These are phyloP conservation scores for Torymus aiolomorphi DNA, from an alignment of 2,888 invertebrate genomes.

Conservation along the genomic window DNA sequence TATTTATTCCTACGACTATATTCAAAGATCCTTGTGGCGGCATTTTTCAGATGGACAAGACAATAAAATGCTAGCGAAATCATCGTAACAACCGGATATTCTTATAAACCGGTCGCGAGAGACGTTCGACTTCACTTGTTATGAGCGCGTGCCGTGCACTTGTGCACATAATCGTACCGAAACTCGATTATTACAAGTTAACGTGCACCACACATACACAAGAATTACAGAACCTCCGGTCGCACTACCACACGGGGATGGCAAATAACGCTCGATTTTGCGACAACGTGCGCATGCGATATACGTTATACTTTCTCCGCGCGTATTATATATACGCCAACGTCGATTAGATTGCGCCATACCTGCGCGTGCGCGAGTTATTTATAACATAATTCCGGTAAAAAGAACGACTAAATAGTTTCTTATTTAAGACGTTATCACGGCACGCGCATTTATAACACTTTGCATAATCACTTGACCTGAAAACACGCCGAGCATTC, in stretches of 20 bases:
- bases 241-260: not conserved
- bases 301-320: not conserved
- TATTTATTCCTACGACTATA: too few species aligned
- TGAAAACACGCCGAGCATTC: slow-evolving; percentile 30
- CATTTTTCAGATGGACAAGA: slow-evolving; percentile 27
- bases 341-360: slow-evolving; percentile 10
- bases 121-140: slow-evolving; percentile 14
- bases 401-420: not conserved
- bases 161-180: not conserved
- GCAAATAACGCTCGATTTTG: slow-evolving; percentile 21
- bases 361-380: not conserved
- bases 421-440: slow-evolving; percentile 14
- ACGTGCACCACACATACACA: too few species aligned
- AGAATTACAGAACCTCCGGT: too few species aligned
- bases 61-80: slow-evolving; percentile 12
- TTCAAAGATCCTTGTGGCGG: too few species aligned
- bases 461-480: slow-evolving; percentile 46
- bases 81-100: slow-evolving; percentile 36
- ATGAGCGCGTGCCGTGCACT: not conserved
- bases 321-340: too few species aligned
- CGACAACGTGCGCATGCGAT: not conserved
- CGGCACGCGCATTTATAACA: not conserved
- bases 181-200: not conserved
- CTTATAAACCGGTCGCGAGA: slow-evolving; percentile 12
- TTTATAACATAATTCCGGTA: not conserved